phyloP scores from a whole-genome alignment of 2,113 vertebrate species.

The Aptenodytes forsteri region DNA sequence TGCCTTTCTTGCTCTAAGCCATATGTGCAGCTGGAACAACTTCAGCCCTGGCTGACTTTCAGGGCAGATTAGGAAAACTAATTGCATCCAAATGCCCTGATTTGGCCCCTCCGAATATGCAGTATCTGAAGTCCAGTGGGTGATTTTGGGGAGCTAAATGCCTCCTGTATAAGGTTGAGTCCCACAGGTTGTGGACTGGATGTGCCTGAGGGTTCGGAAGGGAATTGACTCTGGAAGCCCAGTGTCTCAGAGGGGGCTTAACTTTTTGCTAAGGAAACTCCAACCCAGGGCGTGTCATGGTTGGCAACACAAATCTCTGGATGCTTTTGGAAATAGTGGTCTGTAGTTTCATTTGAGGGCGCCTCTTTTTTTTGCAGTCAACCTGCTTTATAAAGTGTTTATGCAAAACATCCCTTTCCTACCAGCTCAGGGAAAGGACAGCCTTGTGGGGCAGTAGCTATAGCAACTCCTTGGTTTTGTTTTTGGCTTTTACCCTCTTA shows the following conservation, averaged over 20 bases:
- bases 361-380: background rate
- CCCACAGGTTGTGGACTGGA: background rate
- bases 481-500: background rate
- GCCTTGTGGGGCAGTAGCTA: background rate
- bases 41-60: constrained; percentile 10
- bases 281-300: background rate
- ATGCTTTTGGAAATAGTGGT: background rate
- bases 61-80: background rate
- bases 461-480: background rate
- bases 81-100: background rate
- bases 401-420: background rate
- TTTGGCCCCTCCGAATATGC: background rate
- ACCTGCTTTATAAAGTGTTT: background rate
- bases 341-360: background rate
- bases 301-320: background rate
- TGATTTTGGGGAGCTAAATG: background rate
- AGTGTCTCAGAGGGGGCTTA: background rate
- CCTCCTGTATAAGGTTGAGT: background rate
- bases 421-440: background rate
- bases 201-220: background rate
- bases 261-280: background rate
- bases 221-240: background rate
- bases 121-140: fast-evolving
- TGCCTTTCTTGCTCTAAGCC: background rate
- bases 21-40: background rate